A percentile compares a stretch with the other conserved stretches of the same genome.
phyloP scores from a whole-genome alignment of 1,140 invertebrate species.

The Idris sp. region DNA sequence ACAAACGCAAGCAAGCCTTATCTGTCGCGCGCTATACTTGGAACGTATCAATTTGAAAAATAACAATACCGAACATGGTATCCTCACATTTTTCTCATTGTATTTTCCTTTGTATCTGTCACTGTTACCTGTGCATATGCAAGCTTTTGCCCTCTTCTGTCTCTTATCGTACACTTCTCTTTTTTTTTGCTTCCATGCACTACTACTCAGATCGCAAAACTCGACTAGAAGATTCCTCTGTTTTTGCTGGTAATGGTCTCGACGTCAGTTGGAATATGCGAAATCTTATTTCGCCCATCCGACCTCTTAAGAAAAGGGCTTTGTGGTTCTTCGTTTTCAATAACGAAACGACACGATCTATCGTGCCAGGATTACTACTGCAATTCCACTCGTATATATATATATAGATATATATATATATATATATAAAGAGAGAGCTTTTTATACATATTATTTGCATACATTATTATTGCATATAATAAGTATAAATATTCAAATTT shows the following conservation, averaged over 20 bases:
- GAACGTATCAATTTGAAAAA: conserved; percentile 71
- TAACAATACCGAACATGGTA: conserved; percentile 69
- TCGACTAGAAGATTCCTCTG: conserved; percentile 66
- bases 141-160: conserved; percentile 42
- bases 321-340: conserved; percentile 68
- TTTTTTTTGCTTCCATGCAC: conserved; percentile 55
- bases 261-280: conserved; percentile 76
- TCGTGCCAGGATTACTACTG: conserved; percentile 51
- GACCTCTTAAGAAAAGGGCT: conserved; percentile 54
- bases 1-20: conserved; percentile 55
- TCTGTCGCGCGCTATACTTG: conserved; percentile 42
- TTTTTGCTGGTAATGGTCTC: conserved; percentile 74
- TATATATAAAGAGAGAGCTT: too few relatives aligned
- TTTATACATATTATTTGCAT: conserved; percentile 1
- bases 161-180: conserved; percentile 62
- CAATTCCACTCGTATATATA: conserved; percentile 35
- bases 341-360: conserved; percentile 64
- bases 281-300: conserved; percentile 75
- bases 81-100: conserved; percentile 45
- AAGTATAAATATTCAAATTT: too few relatives aligned
- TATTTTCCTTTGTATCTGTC: conserved; percentile 60
- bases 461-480: too few relatives aligned
- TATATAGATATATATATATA: conserved; percentile 14
- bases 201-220: conserved; percentile 55
- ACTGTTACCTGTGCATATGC: conserved; percentile 61